These are phyloP conservation scores for Pangasianodon hypophthalmus DNA, from an alignment of 2,113 vertebrate genomes.

Conservation along the genomic window DNA sequence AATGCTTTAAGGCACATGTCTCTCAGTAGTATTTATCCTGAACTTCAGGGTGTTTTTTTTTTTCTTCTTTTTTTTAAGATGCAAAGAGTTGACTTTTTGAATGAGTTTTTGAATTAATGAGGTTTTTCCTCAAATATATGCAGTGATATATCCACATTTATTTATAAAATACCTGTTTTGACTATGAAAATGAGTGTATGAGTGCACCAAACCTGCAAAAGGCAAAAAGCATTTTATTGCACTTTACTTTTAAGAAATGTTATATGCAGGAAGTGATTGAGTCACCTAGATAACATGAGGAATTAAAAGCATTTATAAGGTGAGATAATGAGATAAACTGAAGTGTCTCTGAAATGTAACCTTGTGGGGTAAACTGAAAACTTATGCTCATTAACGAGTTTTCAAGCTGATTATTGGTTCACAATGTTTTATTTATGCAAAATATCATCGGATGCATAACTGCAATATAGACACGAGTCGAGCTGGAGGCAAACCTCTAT, in stretches of 20 bases:
- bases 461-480: conserved; percentile 45
- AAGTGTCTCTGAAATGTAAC: background rate
- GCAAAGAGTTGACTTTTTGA: background rate
- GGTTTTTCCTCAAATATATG: background rate
- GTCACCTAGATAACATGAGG: background rate
- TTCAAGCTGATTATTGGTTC: conserved; percentile 25
- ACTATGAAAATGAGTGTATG: background rate
- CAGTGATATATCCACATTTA: background rate
- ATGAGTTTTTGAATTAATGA: too few species aligned
- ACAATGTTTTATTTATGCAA: conserved; percentile 53
- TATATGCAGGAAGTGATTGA: background rate
- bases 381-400: conserved; percentile 4
- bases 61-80: too few species aligned
- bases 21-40: background rate
- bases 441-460: conserved; percentile 49
- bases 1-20: background rate
- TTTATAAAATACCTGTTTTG: background rate
- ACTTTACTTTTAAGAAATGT: background rate
- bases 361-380: background rate
- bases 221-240: background rate
- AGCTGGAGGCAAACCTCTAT: conserved; percentile 38
- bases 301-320: background rate
- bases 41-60: background rate
- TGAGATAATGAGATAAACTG: background rate
- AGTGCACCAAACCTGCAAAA: background rate